Percentiles rank a stretch among this genome's conserved stretches.
These are phyloP conservation scores for Drosophila erecta DNA, from an alignment of 1,140 invertebrate species.

Conservation along the genomic window DNA sequence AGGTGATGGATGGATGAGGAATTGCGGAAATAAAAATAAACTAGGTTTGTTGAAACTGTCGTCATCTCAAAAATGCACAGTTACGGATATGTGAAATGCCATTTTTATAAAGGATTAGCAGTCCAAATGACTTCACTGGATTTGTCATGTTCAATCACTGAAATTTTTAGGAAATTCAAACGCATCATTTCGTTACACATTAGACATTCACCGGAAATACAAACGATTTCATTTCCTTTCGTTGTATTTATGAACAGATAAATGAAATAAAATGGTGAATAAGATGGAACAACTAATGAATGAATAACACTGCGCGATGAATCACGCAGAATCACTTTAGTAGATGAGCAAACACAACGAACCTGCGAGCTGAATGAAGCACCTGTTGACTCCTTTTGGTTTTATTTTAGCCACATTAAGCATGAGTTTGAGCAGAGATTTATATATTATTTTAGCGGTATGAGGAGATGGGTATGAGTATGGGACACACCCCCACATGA, in stretches of 20 bases:
- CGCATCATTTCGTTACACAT: background rate
- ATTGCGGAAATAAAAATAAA: too few relatives aligned
- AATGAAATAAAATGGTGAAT: too few relatives aligned
- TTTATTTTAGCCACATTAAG: constrained; percentile 21
- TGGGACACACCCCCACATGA: constrained; percentile 4
- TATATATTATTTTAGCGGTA: constrained; percentile 45
- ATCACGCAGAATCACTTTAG: constrained; percentile 13
- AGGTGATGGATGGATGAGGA: constrained; percentile 6
- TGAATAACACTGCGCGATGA: constrained; percentile 21
- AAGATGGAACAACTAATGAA: constrained; percentile 13
- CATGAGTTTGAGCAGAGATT: constrained; percentile 38
- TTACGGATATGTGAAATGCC: too few relatives aligned
- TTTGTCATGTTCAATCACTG: background rate
- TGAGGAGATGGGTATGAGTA: too few relatives aligned
- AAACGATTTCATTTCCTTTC: background rate
- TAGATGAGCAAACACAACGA: constrained; percentile 33
- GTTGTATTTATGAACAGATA: too few relatives aligned
- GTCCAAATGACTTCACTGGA: too few relatives aligned
- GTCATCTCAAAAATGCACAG: too few relatives aligned
- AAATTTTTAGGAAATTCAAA: background rate
- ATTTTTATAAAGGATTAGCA: too few relatives aligned
- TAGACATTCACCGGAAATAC: background rate
- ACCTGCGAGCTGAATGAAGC: constrained; percentile 73
- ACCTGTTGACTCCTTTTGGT: constrained; percentile 62
- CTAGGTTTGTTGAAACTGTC: too few relatives aligned